Evolutionary conservation across 1,140 invertebrate genomes (phyloP).

Genomic region (Drosophila sulfurigaster): DNA sequence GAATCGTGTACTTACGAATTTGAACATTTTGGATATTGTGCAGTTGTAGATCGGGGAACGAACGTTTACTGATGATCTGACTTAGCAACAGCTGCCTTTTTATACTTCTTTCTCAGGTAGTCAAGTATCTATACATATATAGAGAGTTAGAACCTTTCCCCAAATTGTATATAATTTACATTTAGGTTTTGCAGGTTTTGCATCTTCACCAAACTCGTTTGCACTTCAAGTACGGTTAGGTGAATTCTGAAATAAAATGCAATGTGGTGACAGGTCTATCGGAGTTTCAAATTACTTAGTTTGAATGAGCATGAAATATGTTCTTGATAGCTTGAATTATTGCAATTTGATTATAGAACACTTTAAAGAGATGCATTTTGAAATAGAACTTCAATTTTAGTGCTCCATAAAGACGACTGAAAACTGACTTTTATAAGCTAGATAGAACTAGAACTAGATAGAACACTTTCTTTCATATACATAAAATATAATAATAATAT

Average conservation of each 20-base stretch:
- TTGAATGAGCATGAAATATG: background rate
- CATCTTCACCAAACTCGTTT: background rate
- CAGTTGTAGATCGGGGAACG: slow-evolving; percentile 48
- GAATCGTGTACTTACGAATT: slow-evolving; percentile 60
- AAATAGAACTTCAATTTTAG: no score
- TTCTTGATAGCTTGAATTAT: no score
- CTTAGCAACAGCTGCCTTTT: slow-evolving; percentile 23
- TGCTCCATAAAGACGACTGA: no score
- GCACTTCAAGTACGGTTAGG: background rate
- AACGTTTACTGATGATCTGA: slow-evolving; percentile 67
- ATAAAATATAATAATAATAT: no score
- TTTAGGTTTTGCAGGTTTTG: background rate
- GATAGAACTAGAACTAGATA: no score
- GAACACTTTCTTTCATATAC: no score
- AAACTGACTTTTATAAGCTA: no score
- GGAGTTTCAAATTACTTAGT: background rate
- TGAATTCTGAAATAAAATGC: background rate
- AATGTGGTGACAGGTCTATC: background rate
- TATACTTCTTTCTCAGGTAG: slow-evolving; percentile 43
- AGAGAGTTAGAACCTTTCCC: background rate
- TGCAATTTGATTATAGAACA: no score
- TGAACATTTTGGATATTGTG: slow-evolving; percentile 69
- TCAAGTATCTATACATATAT: no score
- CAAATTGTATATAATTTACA: background rate
- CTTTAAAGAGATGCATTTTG: no score